Evolutionary conservation across 2,888 invertebrate species (phyloP), one percentile per base, ranked within the genome.

Genomic region (Pachydiplax longipennis): DNA sequence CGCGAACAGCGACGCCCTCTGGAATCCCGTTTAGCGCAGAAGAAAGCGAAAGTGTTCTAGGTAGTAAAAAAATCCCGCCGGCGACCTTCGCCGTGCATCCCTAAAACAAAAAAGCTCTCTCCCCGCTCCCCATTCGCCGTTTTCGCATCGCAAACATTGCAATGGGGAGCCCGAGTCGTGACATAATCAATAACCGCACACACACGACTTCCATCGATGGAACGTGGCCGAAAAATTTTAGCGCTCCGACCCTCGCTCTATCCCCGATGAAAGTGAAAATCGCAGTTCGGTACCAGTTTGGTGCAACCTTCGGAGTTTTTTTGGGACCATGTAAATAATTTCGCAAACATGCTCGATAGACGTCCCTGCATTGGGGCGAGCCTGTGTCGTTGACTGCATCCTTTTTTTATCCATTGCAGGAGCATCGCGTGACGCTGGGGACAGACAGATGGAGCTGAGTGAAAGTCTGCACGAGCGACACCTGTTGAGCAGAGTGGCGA

Each of bases 341-440:
- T 73, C 31, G 73, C 31, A 73, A 73, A 73, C 31, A 73, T 65
- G 22, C 65, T n/a, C 65, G 65, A 25, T 73, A 13, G 31, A 73
- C 73, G 31, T 15, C 2, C 31, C 25, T 73, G 73, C 73, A 73
- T 73, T 31, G 25, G n/a, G 87, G 87, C 12, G 10, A 58, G 83
- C 35, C 58, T 58, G 58, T 37, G 61, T 37, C 61, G 61, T 87
- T 87, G 61, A 65, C 87, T 87, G 65, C 61, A 65, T 87, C 35
- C 37, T 87, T 61, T 87, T 53, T 61, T 87, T 61, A 35, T 61
- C 87, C 65, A 87, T 87, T 87, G 87, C 61, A 87, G 87, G 58
- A 87, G 87, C 87, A 61, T 87, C 87, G 87, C 87, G 87, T 87
- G 87, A 87, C 87, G 87, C 87, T 87, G 87, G 87, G 87, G 87